Conservation (phyloP, 92 coral and sea anemone genomes). For the Porites cylindrica region DNA sequence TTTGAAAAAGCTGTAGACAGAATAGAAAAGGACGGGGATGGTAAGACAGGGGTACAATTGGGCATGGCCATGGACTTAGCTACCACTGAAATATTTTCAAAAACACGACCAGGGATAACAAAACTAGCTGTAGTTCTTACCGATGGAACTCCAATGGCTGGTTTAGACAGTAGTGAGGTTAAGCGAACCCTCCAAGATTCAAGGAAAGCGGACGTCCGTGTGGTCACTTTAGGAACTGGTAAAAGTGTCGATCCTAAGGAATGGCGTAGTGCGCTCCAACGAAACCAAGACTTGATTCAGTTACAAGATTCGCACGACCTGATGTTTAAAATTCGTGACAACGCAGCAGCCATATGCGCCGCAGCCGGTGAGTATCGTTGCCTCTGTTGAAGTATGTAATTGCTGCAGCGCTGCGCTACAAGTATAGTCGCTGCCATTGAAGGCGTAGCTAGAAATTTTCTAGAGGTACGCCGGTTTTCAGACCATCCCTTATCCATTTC, state of each 20-base stretch:
- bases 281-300: slow-evolving; percentile 26
- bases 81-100: slow-evolving; percentile 50
- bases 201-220: slow-evolving; percentile 46
- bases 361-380: slow-evolving; percentile 29
- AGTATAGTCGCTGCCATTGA: no score
- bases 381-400: no score
- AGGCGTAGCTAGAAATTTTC: no score
- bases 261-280: slow-evolving; percentile 33
- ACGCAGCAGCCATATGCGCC: slow-evolving; percentile 12
- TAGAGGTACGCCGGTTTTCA: no score
- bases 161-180: slow-evolving; percentile 13
- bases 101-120: slow-evolving; percentile 44
- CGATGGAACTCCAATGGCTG: slow-evolving; percentile 50
- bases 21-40: slow-evolving; percentile 31
- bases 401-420: no score
- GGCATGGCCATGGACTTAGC: slow-evolving; percentile 74
- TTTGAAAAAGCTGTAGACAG: slow-evolving; percentile 40
- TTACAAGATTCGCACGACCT: slow-evolving; percentile 18
- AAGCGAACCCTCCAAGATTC: slow-evolving; percentile 16
- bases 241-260: neutral
- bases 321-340: slow-evolving; percentile 20
- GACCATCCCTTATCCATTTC: no score
- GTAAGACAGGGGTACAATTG: neutral
- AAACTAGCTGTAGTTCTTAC: slow-evolving; percentile 61
- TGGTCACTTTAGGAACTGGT: slow-evolving; percentile 54